Conservation (phyloP, 2,797 vertebrate species). For the Brotula barbata region DNA sequence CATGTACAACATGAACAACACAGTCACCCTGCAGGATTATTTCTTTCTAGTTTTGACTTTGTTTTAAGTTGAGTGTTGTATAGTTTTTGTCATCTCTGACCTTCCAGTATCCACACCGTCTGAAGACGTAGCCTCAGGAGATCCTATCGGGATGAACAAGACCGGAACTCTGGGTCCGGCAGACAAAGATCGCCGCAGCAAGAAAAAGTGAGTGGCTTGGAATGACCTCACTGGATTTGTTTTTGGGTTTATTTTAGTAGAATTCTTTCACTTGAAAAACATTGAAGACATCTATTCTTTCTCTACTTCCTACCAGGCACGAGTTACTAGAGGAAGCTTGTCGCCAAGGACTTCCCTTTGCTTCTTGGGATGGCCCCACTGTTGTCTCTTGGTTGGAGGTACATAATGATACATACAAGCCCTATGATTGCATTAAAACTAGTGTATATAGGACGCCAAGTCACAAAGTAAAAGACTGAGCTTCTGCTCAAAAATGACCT, state of each 20-base stretch:
- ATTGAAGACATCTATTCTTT: not conserved
- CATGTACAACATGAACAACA: too few relatives aligned
- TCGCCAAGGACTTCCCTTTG: conserved; percentile 92
- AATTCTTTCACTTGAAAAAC: not conserved
- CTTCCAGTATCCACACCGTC: conserved; percentile 87
- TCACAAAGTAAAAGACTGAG: too few relatives aligned
- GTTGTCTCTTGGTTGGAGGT: conserved; percentile 98
- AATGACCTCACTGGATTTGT: not conserved
- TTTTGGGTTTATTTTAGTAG: not conserved
- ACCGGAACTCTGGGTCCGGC: conserved; percentile 83
- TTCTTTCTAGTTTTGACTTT: too few relatives aligned
- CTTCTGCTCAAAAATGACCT: not conserved
- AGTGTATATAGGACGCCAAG: too few relatives aligned
- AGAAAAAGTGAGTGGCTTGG: conserved; percentile 85
- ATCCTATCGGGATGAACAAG: conserved; percentile 87
- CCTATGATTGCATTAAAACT: too few relatives aligned
- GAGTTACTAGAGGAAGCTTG: conserved; percentile 95
- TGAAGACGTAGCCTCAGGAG: conserved; percentile 83
- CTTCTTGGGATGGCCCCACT: conserved; percentile 96
- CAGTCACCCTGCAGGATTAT: too few relatives aligned
- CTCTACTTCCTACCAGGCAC: conserved; percentile 57
- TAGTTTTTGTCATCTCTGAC: conserved; percentile 9
- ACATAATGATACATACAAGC: conserved; percentile 18
- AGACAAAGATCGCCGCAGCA: conserved; percentile 91
- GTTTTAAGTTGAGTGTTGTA: not conserved